Evolutionary conservation across 2,888 invertebrate species (phyloP).

Genomic region (Vannuccia rotundouncinata): DNA sequence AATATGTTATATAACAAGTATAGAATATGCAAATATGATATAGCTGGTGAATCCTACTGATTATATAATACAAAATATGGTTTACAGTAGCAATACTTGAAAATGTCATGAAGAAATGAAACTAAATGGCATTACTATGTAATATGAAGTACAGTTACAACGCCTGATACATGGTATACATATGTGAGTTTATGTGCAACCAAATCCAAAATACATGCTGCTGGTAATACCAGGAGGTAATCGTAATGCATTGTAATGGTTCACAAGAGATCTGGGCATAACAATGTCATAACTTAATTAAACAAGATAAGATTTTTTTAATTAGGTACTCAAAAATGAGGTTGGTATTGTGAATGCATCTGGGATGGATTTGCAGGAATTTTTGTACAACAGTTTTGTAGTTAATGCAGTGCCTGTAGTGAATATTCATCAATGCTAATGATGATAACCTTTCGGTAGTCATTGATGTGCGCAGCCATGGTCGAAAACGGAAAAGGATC

Average conservation of each 20-base stretch:
- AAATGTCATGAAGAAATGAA: constrained; percentile 26
- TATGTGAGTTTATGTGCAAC: constrained; percentile 23
- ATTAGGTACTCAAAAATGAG: constrained; percentile 3
- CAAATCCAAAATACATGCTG: constrained; percentile 12
- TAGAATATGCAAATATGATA: too few species aligned
- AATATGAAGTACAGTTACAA: constrained; percentile 23
- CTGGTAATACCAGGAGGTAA: constrained; percentile 26
- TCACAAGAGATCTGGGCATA: background rate
- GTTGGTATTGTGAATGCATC: constrained; percentile 8
- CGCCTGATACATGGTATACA: constrained; percentile 23
- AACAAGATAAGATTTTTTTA: background rate
- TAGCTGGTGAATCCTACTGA: constrained; percentile 22
- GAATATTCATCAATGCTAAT: constrained; percentile 20
- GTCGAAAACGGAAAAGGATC: background rate
- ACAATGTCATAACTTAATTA: background rate
- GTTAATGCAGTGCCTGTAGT: constrained; percentile 1
- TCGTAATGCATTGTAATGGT: constrained; percentile 14
- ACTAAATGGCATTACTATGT: constrained; percentile 23
- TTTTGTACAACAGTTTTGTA: constrained; percentile 14
- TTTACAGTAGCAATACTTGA: constrained; percentile 3
- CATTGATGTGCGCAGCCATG: background rate
- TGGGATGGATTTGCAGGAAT: constrained; percentile 11
- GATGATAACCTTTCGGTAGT: background rate
- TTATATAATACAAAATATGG: constrained; percentile 5
- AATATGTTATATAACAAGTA: constrained; percentile 26